Conservation (phyloP, 2,888 invertebrate species). For the Meloe dianella region DNA sequence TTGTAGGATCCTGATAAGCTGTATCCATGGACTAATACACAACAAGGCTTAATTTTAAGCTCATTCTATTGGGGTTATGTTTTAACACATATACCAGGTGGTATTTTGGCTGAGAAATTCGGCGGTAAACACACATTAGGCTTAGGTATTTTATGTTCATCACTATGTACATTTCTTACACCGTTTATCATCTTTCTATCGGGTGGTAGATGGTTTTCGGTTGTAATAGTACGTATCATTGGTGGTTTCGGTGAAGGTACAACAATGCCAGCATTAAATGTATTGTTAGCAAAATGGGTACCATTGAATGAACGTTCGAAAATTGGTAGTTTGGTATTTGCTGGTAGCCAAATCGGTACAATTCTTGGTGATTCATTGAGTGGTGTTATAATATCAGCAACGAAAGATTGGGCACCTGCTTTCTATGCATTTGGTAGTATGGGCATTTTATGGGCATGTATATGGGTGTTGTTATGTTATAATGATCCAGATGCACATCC, state of each 20-base stretch:
- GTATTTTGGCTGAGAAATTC: slow-evolving; percentile 77
- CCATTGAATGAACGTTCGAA: slow-evolving; percentile 78
- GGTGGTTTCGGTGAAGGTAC: slow-evolving; percentile 88
- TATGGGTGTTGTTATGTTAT: slow-evolving; percentile 59
- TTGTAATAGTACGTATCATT: slow-evolving; percentile 73
- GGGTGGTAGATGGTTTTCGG: slow-evolving; percentile 71
- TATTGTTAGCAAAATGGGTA: slow-evolving; percentile 81
- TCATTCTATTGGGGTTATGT: slow-evolving; percentile 89
- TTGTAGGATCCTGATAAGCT: slow-evolving; percentile 32
- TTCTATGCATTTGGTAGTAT: slow-evolving; percentile 80
- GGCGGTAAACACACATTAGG: slow-evolving; percentile 87
- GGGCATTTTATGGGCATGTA: slow-evolving; percentile 72
- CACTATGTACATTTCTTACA: slow-evolving; percentile 81
- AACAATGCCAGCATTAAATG: slow-evolving; percentile 83
- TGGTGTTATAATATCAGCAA: slow-evolving; percentile 70
- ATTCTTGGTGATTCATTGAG: slow-evolving; percentile 70
- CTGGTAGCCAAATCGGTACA: slow-evolving; percentile 73
- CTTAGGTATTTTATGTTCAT: slow-evolving; percentile 81
- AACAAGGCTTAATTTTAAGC: slow-evolving; percentile 78
- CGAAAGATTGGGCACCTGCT: slow-evolving; percentile 74
- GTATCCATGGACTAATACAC: slow-evolving; percentile 68
- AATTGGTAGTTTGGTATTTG: slow-evolving; percentile 79
- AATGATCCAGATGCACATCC: slow-evolving; percentile 73
- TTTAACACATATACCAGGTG: slow-evolving; percentile 82
- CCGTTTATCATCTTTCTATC: slow-evolving; percentile 70